A percentile compares a stretch with the other conserved stretches of the same genome.
Evolutionary conservation across 2,797 vertebrate species (phyloP).

Genomic region (Onychomys torridus): DNA sequence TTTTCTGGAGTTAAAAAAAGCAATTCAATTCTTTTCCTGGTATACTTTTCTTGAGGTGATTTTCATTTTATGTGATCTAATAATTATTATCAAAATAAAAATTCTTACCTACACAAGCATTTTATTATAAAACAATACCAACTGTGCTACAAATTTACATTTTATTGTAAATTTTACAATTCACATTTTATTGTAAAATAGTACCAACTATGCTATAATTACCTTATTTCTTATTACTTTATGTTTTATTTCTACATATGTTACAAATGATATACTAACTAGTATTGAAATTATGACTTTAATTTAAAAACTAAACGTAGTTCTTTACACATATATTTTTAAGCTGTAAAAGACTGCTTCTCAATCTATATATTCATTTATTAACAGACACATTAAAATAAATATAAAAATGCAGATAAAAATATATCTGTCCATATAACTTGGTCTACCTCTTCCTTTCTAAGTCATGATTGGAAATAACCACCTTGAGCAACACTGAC

Average conservation of each 20-base stretch:
- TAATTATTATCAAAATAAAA: conserved; percentile 27
- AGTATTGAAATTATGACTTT: neutral
- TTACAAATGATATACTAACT: neutral
- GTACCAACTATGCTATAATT: neutral
- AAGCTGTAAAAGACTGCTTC: neutral
- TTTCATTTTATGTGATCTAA: conserved; percentile 37
- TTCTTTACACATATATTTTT: neutral
- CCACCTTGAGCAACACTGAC: conserved; percentile 6
- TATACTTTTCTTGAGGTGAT: neutral
- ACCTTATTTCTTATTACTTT: neutral
- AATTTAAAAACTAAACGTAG: conserved; percentile 4
- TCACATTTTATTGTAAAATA: conserved; percentile 34
- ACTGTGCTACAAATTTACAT: neutral
- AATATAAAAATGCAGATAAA: neutral
- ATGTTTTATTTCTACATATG: neutral
- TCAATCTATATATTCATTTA: neutral
- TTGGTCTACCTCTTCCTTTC: neutral
- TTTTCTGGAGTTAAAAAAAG: neutral
- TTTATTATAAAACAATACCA: conserved; percentile 34
- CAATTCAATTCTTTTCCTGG: neutral
- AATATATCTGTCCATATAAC: neutral
- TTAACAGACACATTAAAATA: conserved; percentile 3
- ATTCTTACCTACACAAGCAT: neutral
- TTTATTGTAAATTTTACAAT: neutral
- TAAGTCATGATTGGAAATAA: neutral